phyloP scores from a whole-genome alignment of 2,113 vertebrate species.

The Psettodes erumei region DNA sequence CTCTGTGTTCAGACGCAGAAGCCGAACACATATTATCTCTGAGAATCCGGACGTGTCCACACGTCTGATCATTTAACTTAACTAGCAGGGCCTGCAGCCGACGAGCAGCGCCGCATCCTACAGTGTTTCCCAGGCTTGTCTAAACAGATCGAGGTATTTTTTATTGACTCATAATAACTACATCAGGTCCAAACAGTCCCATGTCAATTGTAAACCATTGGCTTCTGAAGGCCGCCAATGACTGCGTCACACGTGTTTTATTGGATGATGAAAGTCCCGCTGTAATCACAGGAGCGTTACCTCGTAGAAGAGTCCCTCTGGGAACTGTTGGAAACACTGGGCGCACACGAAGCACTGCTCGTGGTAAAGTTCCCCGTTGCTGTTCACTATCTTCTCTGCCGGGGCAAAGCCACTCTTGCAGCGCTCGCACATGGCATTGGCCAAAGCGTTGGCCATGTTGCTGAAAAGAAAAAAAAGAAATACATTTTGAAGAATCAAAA shows the following conservation, averaged over 20 bases:
- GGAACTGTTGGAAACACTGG: constrained; percentile 98
- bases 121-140: neutral
- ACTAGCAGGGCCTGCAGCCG: no score
- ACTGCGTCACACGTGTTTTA: neutral
- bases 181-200: neutral
- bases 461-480: constrained; percentile 76
- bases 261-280: neutral
- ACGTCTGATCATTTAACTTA: neutral
- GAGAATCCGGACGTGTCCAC: neutral
- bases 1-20: neutral
- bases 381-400: constrained; percentile 97
- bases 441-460: constrained; percentile 97
- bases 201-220: constrained; percentile 11
- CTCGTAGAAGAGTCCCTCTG: constrained; percentile 98
- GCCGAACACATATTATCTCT: neutral
- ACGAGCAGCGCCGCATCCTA: no score
- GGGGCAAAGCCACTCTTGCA: constrained; percentile 93
- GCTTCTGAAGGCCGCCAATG: neutral
- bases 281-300: constrained; percentile 72
- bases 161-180: neutral
- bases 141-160: neutral
- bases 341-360: constrained; percentile 98
- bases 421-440: constrained; percentile 95
- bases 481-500: neutral
- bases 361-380: constrained; percentile 96